Conservation (phyloP, 1,140 invertebrate species). For the Pseudachorutes palmiensis region DNA sequence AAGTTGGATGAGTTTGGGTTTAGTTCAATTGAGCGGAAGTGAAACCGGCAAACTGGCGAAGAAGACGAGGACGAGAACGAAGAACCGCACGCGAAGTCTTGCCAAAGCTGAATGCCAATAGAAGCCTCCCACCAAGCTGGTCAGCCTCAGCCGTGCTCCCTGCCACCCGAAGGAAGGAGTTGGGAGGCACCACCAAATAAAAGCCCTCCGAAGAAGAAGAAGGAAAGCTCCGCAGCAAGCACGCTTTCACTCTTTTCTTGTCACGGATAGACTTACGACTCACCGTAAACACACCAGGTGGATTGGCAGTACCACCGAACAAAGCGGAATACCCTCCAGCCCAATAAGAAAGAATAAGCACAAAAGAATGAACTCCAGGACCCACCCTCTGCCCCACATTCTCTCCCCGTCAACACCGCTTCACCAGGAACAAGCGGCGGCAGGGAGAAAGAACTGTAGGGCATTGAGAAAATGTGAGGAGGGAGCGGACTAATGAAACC, state of each 20-base stretch:
- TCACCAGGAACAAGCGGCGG: not conserved
- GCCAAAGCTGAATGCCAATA: slow-evolving; percentile 2
- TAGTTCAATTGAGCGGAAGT: slow-evolving; percentile 7
- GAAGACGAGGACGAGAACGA: not conserved
- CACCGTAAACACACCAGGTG: not conserved
- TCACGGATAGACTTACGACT: not conserved
- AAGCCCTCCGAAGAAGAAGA: too few species aligned
- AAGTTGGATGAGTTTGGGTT: not conserved
- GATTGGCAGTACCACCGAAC: not conserved
- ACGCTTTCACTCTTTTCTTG: not conserved
- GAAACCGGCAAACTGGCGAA: not conserved
- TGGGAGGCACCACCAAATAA: not conserved
- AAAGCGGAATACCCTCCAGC: not conserved
- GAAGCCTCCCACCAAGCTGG: not conserved
- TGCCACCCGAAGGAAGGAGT: not conserved
- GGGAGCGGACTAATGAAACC: not conserved
- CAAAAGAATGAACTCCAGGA: not conserved
- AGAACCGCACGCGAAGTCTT: not conserved
- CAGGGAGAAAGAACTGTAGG: not conserved
- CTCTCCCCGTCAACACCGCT: not conserved
- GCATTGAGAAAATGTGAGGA: not conserved
- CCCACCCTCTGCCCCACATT: not conserved
- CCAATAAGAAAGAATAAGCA: not conserved
- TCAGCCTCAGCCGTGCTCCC: not conserved
- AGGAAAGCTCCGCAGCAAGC: not conserved